Evolutionary conservation across 2,113 vertebrate species (phyloP).

Genomic region (Bungarus multicinctus): DNA sequence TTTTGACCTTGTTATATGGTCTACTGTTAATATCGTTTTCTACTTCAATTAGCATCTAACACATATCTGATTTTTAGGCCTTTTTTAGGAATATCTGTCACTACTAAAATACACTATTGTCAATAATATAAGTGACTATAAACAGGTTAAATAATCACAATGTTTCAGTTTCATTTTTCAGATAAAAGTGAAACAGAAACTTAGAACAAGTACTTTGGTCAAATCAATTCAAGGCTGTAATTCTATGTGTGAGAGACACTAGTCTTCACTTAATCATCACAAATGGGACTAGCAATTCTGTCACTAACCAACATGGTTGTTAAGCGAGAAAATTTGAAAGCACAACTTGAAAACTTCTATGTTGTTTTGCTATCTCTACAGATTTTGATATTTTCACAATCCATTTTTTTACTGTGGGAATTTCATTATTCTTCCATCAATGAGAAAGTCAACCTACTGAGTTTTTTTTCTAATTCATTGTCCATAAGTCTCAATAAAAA

Average conservation of each 20-base stretch:
- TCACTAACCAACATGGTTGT: background rate
- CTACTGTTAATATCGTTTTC: background rate
- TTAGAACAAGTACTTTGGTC: background rate
- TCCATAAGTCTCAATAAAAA: background rate
- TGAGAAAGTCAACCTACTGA: background rate
- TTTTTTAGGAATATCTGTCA: background rate
- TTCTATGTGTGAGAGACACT: background rate
- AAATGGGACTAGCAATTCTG: background rate
- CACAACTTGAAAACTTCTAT: background rate
- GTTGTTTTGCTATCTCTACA: background rate
- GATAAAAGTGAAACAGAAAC: background rate
- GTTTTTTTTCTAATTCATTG: background rate
- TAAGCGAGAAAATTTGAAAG: background rate
- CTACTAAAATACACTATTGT: background rate
- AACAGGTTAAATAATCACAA: background rate
- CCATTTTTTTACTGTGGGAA: background rate
- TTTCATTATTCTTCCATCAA: background rate
- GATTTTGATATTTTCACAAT: background rate
- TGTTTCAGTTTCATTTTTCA: background rate
- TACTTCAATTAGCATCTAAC: background rate
- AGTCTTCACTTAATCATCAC: background rate
- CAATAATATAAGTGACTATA: background rate
- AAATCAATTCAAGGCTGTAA: background rate
- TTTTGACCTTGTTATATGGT: background rate
- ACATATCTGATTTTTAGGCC: background rate